Conservation (phyloP, 2,797 vertebrate species). For the Erithacus rubecula region DNA sequence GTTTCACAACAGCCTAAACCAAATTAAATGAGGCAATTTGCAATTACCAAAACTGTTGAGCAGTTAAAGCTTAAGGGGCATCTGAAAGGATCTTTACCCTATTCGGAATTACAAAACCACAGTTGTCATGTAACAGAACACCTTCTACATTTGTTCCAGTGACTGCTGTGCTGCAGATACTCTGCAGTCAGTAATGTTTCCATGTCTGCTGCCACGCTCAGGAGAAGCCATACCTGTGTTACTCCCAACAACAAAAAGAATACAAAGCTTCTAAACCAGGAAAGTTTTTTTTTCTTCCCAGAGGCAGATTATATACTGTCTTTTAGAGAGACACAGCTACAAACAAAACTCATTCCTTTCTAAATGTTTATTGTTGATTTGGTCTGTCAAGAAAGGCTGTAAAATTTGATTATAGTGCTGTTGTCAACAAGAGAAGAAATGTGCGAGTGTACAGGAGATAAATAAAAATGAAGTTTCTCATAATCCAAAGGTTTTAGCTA, state of each 20-base stretch:
- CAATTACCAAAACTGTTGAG: background rate
- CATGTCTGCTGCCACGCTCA: background rate
- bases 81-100: background rate
- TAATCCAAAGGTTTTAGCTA: background rate
- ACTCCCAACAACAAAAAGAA: background rate
- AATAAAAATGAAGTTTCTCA: background rate
- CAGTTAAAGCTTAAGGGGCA: background rate
- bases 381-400: background rate
- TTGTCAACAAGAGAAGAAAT: background rate
- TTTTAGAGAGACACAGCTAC: background rate
- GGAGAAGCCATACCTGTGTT: background rate
- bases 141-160: background rate
- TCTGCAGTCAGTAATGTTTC: background rate
- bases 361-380: background rate
- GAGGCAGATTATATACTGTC: background rate
- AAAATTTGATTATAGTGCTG: background rate
- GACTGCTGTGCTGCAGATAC: background rate
- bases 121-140: background rate
- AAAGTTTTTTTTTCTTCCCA: background rate
- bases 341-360: background rate
- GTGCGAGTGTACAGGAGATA: background rate
- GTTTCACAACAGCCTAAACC: background rate
- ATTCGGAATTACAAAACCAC: background rate
- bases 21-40: background rate
- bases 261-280: background rate